Evolutionary conservation across 2,797 vertebrate species (phyloP), one percentile per base, ranked within the genome.

Genomic region (Peromyscus attwateri): DNA sequence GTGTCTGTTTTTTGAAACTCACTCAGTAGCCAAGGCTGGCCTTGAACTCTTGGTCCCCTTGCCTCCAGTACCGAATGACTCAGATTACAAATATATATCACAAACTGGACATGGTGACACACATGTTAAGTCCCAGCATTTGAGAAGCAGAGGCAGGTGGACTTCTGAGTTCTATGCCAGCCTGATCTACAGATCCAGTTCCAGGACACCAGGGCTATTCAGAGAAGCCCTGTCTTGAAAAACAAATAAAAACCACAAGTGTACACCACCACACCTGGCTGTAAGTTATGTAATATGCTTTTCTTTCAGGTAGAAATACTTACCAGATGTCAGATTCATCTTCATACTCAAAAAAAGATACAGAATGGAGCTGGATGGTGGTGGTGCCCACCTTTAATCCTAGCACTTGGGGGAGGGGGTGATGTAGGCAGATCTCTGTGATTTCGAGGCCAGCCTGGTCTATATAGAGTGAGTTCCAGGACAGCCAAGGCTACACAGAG

Each of bases 331-430:
- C 43, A 84, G 55, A 64, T 87, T 93, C 29, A 83, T 82, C 57
- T 60, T 95, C 92, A 95, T 75, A 95, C 76, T 73, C 81, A 11
- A 84, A 92, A 92, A 92, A 4, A 60, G 81, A 57, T 89, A 49
- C 57, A 17, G 60, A 46, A 77, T 68, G 64, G 64, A 66, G 79
- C 55, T 27, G 6, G 23, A 21, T 14, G 25, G 10, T 37, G 23
- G 52, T 37, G 17, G 79, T 4, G 0, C 79, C 27, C 0, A 13
- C 55, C n/a, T 62, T 60, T 82, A 82, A 40, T 60, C 12, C 55
- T 23, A 60, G 55, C 79, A 81, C n/a, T 81, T 17, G 3, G 52
- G 25, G 21, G 12, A 10, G 52, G 52, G 52, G 52, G 79, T 34
- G 17, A 55, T 31, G 49, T 49, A 80, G 49, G 49, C 46, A 11